A percentile compares a stretch with the other conserved stretches of the same genome.
Evolutionary conservation across 2,113 vertebrate genomes (phyloP).

Genomic region (Cathartes aura): DNA sequence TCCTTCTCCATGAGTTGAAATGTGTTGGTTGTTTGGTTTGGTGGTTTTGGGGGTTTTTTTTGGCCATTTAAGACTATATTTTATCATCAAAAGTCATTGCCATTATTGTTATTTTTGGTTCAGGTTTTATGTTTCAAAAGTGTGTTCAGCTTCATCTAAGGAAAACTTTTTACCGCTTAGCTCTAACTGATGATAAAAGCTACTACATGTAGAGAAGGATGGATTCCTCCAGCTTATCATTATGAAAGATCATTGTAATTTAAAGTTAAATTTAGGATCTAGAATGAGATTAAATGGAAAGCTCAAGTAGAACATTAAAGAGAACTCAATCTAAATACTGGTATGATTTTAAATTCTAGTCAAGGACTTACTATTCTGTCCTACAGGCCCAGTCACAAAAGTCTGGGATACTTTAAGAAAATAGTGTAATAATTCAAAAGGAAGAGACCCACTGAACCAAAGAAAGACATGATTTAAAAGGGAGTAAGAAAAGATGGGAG

Average conservation of each 20-base stretch:
- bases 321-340: not conserved
- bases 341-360: not conserved
- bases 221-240: not conserved
- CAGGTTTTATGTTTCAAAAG: not conserved
- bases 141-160: not conserved
- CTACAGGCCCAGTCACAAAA: not conserved
- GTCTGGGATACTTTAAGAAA: not conserved
- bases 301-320: not conserved
- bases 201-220: not conserved
- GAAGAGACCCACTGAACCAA: not conserved
- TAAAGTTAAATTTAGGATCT: constrained; percentile 8
- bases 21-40: not conserved
- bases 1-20: not conserved
- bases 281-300: constrained; percentile 15
- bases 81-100: not conserved
- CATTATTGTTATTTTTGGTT: not conserved
- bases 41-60: too few species aligned
- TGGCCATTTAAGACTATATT: not conserved
- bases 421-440: not conserved
- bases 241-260: not conserved
- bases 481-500: not conserved
- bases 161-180: not conserved
- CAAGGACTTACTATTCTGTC: not conserved
- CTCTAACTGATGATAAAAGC: not conserved
- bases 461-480: not conserved